These are phyloP conservation scores for Ptychoptera albimana DNA, from an alignment of 2,888 invertebrate species.

Conservation along the genomic window DNA sequence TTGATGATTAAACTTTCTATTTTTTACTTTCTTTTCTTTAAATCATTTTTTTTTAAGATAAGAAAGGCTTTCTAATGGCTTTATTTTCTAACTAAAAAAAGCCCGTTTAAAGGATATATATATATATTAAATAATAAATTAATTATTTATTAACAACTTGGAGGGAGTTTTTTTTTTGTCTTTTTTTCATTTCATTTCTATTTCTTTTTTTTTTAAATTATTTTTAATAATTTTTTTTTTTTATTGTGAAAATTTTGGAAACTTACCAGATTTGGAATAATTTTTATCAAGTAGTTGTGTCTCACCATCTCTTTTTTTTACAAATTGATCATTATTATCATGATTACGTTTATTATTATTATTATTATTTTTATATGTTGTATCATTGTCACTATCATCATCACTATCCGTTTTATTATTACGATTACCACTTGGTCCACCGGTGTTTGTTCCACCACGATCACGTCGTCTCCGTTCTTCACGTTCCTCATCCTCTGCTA, in stretches of 20 bases:
- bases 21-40: too few species aligned
- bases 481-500: constrained; percentile 45
- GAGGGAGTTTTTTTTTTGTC: constrained; percentile 1
- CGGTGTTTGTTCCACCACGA: constrained; percentile 16
- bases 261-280: constrained; percentile 24
- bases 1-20: too few species aligned
- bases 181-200: background rate
- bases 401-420: constrained; percentile 8
- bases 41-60: too few species aligned
- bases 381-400: constrained; percentile 9
- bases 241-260: constrained; percentile 9
- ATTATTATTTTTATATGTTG: constrained; percentile 4
- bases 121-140: too few species aligned
- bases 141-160: too few species aligned
- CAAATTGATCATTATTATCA: constrained; percentile 7
- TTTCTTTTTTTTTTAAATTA: constrained; percentile 5
- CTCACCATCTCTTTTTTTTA: constrained; percentile 20
- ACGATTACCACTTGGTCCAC: constrained; percentile 6
- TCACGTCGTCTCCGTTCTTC: constrained; percentile 25
- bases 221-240: constrained; percentile 5
- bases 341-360: constrained; percentile 5
- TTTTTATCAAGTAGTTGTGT: constrained; percentile 22
- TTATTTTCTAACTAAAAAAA: too few species aligned
- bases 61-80: too few species aligned
- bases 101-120: too few species aligned